Base-by-base conservation (phyloP, 2,888 invertebrate genomes). In the Sphaerophoria rueppellii region DNA sequence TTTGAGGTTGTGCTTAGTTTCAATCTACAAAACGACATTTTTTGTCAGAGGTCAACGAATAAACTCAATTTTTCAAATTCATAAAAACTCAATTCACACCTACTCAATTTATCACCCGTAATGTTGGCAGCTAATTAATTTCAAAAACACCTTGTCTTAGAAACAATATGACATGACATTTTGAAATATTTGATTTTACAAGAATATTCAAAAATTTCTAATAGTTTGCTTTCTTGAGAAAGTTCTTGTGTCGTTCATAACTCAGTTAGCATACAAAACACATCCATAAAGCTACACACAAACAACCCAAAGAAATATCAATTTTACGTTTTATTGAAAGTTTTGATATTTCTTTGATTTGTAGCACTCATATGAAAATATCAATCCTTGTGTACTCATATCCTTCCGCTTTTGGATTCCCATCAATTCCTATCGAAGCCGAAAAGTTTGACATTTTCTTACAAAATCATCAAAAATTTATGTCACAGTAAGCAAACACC, bases 391-490 rank as follows among this genome's bases (percentile, higher is more conserved):
- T 14, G 43, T 9, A 24, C 24, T 24, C 24, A 24, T 24, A 37
- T 43, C n/a, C 12, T 60, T 52, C n/a, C 16, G 4, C 14, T 50
- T 6, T 65, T 24, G 16, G 2, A 57, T 55, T 55, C 52, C 61
- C 77, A 82, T 77, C 55, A 77, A 77, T 82, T 77, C 61, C 32
- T 46, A 6, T 6, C 32, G 14, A 71, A 48, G 52, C 40, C 58
- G 9, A 16, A 40, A 78, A 73, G 58, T 82, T 82, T 69, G 77
- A 82, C 77, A 46, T 78, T 69, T 73, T 82, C n/a, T 73, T 77
- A 69, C 16, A 48, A 70, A 82, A 73, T 77, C 40, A 65, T 69
- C 12, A 34, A 37, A 35, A 77, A 50, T 61, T 82, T 82, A 82
- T 70, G 37, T 71, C 76, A 65, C 54, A 50, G 58, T 57, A 58